Evolutionary conservation across 2,888 invertebrate species (phyloP).

Genomic region (Muscina levida): DNA sequence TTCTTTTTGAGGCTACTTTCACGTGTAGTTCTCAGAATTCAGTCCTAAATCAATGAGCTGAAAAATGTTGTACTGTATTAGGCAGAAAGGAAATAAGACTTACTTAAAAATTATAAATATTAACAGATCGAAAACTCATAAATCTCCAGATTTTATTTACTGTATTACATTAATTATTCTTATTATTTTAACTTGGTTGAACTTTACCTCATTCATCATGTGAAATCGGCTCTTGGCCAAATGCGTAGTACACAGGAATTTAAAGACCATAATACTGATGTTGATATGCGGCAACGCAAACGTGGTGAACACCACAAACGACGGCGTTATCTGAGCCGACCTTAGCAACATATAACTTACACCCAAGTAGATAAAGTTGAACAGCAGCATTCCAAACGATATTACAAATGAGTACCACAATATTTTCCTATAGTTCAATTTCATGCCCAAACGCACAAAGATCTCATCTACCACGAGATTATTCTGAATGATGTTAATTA

Average conservation of each 20-base stretch:
- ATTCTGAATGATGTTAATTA: slow-evolving; percentile 74
- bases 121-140: no score
- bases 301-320: slow-evolving; percentile 76
- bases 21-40: no score
- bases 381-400: slow-evolving; percentile 74
- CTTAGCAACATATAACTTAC: slow-evolving; percentile 75
- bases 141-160: no score
- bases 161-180: no score
- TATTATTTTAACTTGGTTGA: no score
- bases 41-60: no score
- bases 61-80: no score
- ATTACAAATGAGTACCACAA: slow-evolving; percentile 73
- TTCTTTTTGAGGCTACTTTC: no score
- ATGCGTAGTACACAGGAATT: slow-evolving; percentile 75
- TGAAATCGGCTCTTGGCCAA: slow-evolving; percentile 75
- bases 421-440: slow-evolving; percentile 75
- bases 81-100: no score
- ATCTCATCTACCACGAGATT: slow-evolving; percentile 75
- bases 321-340: slow-evolving; percentile 75
- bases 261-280: slow-evolving; percentile 77
- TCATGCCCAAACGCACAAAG: slow-evolving; percentile 75
- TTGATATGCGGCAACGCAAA: slow-evolving; percentile 78
- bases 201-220: slow-evolving; percentile 77
- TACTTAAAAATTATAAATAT: no score
- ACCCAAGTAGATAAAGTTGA: slow-evolving; percentile 75